Evolutionary conservation across 2,113 vertebrate species (phyloP).

Genomic region (Ciconia stormi): DNA sequence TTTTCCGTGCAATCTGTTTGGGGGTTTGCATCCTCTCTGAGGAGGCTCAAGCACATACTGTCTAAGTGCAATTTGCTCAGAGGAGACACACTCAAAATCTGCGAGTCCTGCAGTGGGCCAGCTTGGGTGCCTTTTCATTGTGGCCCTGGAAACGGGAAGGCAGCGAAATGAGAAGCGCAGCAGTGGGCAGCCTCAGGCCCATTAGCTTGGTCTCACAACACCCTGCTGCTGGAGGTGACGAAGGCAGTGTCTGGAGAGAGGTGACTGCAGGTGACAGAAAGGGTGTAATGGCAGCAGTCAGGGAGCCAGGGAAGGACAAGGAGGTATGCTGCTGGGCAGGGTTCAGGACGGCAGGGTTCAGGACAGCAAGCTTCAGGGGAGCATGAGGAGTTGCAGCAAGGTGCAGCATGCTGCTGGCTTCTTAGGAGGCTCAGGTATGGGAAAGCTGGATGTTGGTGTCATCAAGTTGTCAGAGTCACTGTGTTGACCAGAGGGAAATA

Average conservation of each 20-base stretch:
- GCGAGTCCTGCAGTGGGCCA: rapidly evolving
- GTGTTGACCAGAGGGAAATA: background rate
- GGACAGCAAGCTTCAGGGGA: background rate
- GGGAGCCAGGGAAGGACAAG: background rate
- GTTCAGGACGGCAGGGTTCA: background rate
- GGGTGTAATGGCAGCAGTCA: background rate
- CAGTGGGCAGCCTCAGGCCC: background rate
- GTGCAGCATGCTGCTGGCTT: background rate
- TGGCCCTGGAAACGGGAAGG: background rate
- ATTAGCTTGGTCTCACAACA: background rate
- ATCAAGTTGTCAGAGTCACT: background rate
- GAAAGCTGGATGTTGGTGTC: background rate
- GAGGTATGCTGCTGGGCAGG: rapidly evolving
- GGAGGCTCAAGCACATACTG: rapidly evolving
- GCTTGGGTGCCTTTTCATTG: background rate
- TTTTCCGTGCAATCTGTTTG: background rate
- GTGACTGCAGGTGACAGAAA: background rate
- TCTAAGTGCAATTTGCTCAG: rapidly evolving
- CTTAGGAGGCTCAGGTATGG: background rate
- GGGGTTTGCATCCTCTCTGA: background rate
- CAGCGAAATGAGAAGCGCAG: rapidly evolving
- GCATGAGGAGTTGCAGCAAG: background rate
- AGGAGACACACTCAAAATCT: background rate
- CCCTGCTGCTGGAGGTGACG: rapidly evolving
- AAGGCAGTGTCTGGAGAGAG: background rate